Evolutionary conservation across 1,140 invertebrate genomes (phyloP), one percentile per base, ranked within the genome.

Genomic region (Drosophila erecta): DNA sequence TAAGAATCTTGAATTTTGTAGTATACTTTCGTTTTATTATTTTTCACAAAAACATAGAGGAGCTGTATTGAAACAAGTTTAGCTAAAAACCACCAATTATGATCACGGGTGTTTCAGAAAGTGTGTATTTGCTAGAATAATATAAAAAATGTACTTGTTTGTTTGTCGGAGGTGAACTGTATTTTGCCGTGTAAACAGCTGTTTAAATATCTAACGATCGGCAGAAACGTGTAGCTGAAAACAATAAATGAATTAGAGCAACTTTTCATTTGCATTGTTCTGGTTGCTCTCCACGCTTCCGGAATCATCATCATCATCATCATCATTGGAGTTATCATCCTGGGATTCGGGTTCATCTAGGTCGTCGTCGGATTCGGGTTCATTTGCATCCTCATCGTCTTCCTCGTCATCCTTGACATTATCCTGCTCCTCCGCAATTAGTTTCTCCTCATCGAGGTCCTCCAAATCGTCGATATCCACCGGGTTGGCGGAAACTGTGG

Each of bases 401-500:
- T 66, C 35, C 7, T 46, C 33, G 2, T 56, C 58, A 0, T 46
- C 40, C 11, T 22, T 17, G 8, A 6, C 2, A 12, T 57, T 40
- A 22, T 61, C 58, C n/a, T 61, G 24, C 24, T 30, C 54, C 4
- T 59, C 59, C 1, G 38, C 59, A 22, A 61, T 12, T 17, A 8
- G 5, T 15, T 57, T 22, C 3, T 35, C 22, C 30, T 58, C 43
- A 14, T 43, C 27, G 11, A n/a, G 3, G 8, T 30, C 51, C 1
- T 43, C 2, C 10, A 17, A n/a, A 0, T 80, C 74, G 4, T 67
- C 59, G n/a, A 62, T 38, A 5, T 76, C 54, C 14, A 33, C 3
- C 3, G 50, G 24, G 22, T 35, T 37, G 7, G 79, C 64, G 6
- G 69, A 66, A 7, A 67, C 53, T 30, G 55, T 65, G 44, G 83